Evolutionary conservation across 2,888 invertebrate genomes (phyloP).

Genomic region (Theretra japonica): DNA sequence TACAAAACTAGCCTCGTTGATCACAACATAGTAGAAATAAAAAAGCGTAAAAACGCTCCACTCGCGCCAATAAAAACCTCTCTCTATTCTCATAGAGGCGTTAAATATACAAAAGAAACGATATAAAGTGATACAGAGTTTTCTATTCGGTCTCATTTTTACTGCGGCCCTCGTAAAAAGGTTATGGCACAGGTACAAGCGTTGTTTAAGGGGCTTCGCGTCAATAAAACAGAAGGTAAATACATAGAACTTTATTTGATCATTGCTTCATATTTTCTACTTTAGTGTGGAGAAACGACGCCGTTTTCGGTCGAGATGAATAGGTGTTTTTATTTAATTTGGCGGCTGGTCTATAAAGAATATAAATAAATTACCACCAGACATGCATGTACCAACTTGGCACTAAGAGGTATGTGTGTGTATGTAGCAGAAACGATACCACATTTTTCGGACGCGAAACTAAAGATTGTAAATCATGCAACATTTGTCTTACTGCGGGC

Average conservation of each 20-base stretch:
- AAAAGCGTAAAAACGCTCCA: not conserved
- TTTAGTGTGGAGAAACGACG: conserved; percentile 42
- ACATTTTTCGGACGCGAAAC: too few relatives aligned
- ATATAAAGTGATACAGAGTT: conserved; percentile 72
- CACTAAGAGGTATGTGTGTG: too few relatives aligned
- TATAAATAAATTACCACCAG: not conserved
- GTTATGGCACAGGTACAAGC: conserved; percentile 69
- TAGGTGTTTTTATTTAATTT: not conserved
- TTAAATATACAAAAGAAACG: conserved; percentile 81
- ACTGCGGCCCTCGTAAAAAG: conserved; percentile 68
- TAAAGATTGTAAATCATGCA: too few relatives aligned
- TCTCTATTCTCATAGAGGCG: conserved; percentile 54
- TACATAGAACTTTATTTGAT: conserved; percentile 75
- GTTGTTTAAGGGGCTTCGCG: conserved; percentile 57
- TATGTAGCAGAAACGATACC: too few relatives aligned
- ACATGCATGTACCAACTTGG: too few relatives aligned
- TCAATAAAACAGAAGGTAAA: conserved; percentile 68
- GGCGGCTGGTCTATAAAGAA: not conserved
- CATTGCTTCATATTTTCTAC: conserved; percentile 64
- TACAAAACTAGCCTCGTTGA: not conserved
- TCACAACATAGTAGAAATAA: conserved; percentile 2
- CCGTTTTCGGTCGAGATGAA: conserved; percentile 13
- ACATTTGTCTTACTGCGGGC: too few relatives aligned
- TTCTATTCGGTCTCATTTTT: conserved; percentile 62
- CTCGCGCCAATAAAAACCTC: conserved; percentile 37